These are phyloP conservation scores for Odontocerum albicorne DNA, from an alignment of 2,888 invertebrate genomes.

Conservation along the genomic window DNA sequence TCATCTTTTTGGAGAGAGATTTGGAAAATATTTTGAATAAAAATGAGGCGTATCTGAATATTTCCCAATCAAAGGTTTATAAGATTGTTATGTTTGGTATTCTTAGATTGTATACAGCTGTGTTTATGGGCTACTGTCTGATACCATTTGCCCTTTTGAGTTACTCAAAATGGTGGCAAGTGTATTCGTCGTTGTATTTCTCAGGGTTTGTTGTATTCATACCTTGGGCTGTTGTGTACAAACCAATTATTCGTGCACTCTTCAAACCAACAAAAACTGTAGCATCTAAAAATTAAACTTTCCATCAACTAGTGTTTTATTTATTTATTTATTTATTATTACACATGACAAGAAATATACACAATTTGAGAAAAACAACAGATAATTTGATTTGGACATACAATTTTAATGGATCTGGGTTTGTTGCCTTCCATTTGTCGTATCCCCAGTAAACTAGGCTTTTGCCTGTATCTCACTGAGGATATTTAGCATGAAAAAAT, in stretches of 20 bases:
- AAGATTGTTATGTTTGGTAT: constrained; percentile 58
- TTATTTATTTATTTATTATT: too few relatives aligned
- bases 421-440: too few relatives aligned
- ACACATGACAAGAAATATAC: too few relatives aligned
- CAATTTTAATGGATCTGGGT: too few relatives aligned
- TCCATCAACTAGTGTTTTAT: too few relatives aligned
- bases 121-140: constrained; percentile 84
- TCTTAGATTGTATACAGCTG: constrained; percentile 71
- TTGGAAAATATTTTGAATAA: constrained; percentile 58
- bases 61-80: constrained; percentile 48
- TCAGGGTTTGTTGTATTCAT: constrained; percentile 69
- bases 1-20: constrained; percentile 84
- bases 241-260: constrained; percentile 43
- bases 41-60: constrained; percentile 51
- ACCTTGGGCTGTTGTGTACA: constrained; percentile 64
- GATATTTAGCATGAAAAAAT: too few relatives aligned
- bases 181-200: constrained; percentile 66
- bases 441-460: too few relatives aligned
- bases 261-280: constrained; percentile 26
- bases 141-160: constrained; percentile 74
- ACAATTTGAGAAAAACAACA: too few relatives aligned
- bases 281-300: not conserved
- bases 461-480: too few relatives aligned
- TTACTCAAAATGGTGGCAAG: constrained; percentile 66
- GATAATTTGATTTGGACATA: too few relatives aligned